Evolutionary conservation across 2,888 invertebrate species (phyloP), one percentile per base, ranked within the genome.

Genomic region (Chelonus formosanus): DNA sequence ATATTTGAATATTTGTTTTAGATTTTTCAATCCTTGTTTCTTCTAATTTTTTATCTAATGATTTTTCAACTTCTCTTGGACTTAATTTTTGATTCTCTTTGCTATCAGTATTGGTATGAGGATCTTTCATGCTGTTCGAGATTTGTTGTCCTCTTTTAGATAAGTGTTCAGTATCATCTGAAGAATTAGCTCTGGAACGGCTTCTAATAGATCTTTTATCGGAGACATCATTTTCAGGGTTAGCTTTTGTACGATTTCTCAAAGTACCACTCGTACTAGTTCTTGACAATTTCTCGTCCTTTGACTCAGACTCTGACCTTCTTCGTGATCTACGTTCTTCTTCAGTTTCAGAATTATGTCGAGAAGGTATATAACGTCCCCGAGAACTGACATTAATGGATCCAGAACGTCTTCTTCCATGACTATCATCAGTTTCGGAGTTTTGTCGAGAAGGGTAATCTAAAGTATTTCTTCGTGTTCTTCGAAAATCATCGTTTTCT

Each of bases 101-200:
- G 35, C 6, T 34, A 31, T 32, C n/a, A n/a, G 60, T 50, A 32
- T 36, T 52, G 6, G 61, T 44, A 2, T 73, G 70, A 20, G 45
- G 52, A 60, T 58, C 56, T 7, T 68, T 48, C 5, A 20, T 48
- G 31, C 31, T 52, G 8, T 52, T 52, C 6, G 34, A 8, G 5
- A 32, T 31, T 5, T 4, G 40, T 6, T 40, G 5, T 4, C 4
- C 4, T 40, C 3, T 58, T 3, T 62, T 43, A 5, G 20, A 8
- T 3, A 53, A 57, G 34, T 77, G 78, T 47, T 72, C 69, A 64
- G 76, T 77, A 65, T 82, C 82, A 45, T 83, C 83, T 3, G 83
- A 81, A 3, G 82, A 81, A 61, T 81, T 83, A 36, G 79, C 79
- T 62, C 78, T 80, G 3, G 60, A 55, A 57, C 65, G 35, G 45